Percentiles rank a stretch among this genome's conserved stretches.
These are phyloP conservation scores for Musca domestica DNA, from an alignment of 1,140 invertebrate species.

Conservation along the genomic window DNA sequence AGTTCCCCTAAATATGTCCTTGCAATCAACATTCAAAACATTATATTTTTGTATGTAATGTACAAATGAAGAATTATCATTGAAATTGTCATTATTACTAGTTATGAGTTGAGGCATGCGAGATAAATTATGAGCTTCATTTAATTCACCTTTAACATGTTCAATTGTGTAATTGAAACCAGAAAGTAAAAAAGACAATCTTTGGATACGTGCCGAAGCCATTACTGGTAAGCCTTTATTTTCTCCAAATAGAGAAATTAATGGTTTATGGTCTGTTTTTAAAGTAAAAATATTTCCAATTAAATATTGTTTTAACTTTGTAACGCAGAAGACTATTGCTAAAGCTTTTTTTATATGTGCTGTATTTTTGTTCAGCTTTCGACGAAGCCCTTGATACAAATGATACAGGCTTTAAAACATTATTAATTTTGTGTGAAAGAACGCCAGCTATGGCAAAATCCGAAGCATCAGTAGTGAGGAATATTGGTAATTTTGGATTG, in stretches of 20 bases:
- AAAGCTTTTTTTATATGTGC: slow-evolving; percentile 14
- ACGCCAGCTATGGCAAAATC: not conserved
- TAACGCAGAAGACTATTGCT: slow-evolving; percentile 11
- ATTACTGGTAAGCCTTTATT: slow-evolving; percentile 41
- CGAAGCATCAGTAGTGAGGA: slow-evolving; percentile 8
- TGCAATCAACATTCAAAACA: not conserved
- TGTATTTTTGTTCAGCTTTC: slow-evolving; percentile 11
- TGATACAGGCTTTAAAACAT: not conserved
- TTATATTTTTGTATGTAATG: too few species aligned
- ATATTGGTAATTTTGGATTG: slow-evolving; percentile 5
- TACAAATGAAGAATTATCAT: too few species aligned
- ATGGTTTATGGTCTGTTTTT: too few species aligned
- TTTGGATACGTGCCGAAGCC: slow-evolving; percentile 39
- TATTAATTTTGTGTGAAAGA: not conserved
- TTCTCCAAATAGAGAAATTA: too few species aligned
- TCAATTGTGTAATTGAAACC: slow-evolving; percentile 45
- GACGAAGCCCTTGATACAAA: slow-evolving; percentile 17
- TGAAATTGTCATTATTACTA: not conserved
- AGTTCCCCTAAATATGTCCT: slow-evolving; percentile 16
- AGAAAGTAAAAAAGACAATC: slow-evolving; percentile 45
- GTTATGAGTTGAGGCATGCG: slow-evolving; percentile 11
- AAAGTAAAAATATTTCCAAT: too few species aligned
- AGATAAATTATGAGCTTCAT: slow-evolving; percentile 33
- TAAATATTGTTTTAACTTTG: slow-evolving; percentile 1
- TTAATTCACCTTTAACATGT: slow-evolving; percentile 33